Conservation (phyloP, 1,140 invertebrate genomes). For the Samia ricini region DNA sequence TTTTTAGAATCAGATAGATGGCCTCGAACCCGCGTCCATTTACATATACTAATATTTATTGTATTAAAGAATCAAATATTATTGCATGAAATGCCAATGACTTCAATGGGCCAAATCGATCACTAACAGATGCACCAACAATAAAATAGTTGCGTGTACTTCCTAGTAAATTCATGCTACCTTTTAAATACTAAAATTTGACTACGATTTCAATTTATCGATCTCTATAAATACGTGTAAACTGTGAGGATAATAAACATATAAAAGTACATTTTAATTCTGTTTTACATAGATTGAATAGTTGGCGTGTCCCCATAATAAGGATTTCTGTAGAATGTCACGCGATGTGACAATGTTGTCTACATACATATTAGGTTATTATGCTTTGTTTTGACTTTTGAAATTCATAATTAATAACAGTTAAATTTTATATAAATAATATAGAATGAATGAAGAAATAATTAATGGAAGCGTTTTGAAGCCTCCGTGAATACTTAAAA, state of each 20-base stretch:
- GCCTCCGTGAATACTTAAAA: neutral
- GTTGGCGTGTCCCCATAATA: slow-evolving; percentile 45
- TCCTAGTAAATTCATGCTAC: too few relatives aligned
- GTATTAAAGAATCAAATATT: too few relatives aligned
- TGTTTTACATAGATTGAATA: slow-evolving; percentile 29
- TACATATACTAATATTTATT: too few relatives aligned
- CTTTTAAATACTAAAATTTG: neutral
- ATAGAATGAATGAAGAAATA: neutral
- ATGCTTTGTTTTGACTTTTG: neutral
- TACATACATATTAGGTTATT: slow-evolving; percentile 26
- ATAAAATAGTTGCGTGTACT: too few relatives aligned
- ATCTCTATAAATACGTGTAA: neutral
- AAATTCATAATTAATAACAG: neutral
- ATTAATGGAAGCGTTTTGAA: neutral
- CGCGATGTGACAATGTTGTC: slow-evolving; percentile 50
- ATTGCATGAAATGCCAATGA: too few relatives aligned
- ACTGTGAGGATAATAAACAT: neutral
- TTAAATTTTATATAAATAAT: neutral
- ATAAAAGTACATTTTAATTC: slow-evolving; percentile 17
- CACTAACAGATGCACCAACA: too few relatives aligned
- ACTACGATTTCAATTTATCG: neutral
- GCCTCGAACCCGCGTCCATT: too few relatives aligned
- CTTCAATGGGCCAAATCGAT: too few relatives aligned
- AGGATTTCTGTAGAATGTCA: slow-evolving; percentile 57
- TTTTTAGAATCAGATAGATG: too few relatives aligned